Conservation (phyloP, 2,113 vertebrate species). For the zebrafish (Danio rerio) region DNA sequence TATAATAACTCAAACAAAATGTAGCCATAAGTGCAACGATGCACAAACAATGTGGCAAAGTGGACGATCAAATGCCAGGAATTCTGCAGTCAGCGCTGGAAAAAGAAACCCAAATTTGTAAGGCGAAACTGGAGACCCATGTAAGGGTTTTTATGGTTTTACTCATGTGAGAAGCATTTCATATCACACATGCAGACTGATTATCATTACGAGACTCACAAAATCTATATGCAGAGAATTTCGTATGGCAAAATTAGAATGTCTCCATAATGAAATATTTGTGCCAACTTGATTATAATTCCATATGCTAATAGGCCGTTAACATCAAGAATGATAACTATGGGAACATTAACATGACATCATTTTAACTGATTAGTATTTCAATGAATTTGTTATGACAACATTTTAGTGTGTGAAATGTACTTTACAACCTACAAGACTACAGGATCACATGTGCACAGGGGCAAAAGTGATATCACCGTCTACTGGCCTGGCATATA, state of each 20-base stretch:
- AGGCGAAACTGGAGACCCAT: conserved; percentile 35
- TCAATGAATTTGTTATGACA: no score
- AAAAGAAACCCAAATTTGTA: conserved; percentile 26
- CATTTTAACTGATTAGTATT: no score
- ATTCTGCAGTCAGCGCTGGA: conserved; percentile 35
- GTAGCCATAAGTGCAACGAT: not conserved
- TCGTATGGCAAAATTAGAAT: not conserved
- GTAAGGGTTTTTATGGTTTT: conserved; percentile 37
- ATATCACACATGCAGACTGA: conserved; percentile 17
- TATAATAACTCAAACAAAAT: conserved; percentile 29
- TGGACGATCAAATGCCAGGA: conserved; percentile 35
- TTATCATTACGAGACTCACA: not conserved
- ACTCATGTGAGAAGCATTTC: conserved; percentile 34
- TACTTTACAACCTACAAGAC: no score
- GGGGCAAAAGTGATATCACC: no score
- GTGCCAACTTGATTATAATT: not conserved
- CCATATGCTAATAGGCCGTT: not conserved
- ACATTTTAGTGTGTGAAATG: no score
- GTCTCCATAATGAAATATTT: not conserved
- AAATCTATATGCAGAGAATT: not conserved
- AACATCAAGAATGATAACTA: no score
- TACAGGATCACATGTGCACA: no score
- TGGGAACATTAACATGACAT: no score
- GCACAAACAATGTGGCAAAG: conserved; percentile 20
- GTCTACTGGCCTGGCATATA: no score